A percentile compares a stretch with the other conserved stretches of the same genome.
These are phyloP conservation scores for Sorex araneus DNA, from an alignment of 2,113 vertebrate species.

Conservation along the genomic window DNA sequence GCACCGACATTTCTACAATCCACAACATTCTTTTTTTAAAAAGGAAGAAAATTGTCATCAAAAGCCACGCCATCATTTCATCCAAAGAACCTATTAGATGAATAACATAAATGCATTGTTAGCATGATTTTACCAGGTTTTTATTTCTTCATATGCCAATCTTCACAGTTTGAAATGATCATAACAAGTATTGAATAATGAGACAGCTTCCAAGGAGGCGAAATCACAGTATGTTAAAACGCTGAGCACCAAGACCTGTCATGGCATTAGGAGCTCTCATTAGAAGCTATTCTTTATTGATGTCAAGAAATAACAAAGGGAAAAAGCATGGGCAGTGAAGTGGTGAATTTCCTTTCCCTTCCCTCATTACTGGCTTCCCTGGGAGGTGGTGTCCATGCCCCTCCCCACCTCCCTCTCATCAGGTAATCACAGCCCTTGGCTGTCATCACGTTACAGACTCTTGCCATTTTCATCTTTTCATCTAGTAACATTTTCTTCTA, in stretches of 20 bases:
- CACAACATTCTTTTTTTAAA: background rate
- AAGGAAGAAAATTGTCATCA: constrained; percentile 3
- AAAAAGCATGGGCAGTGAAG: background rate
- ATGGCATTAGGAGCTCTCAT: background rate
- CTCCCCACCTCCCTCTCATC: background rate
- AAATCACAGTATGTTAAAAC: background rate
- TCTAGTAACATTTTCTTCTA: background rate
- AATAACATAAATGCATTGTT: constrained; percentile 52
- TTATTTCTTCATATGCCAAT: constrained; percentile 34
- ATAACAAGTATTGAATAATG: constrained; percentile 50
- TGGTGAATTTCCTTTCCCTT: background rate
- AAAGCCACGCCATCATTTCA: background rate
- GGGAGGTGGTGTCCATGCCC: background rate
- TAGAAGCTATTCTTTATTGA: constrained; percentile 55
- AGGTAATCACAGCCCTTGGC: background rate
- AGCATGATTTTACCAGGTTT: constrained; percentile 52
- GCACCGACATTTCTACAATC: background rate
- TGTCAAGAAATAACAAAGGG: background rate
- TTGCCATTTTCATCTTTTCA: background rate
- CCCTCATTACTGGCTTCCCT: constrained; percentile 18
- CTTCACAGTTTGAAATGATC: constrained; percentile 49
- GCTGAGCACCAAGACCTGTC: background rate
- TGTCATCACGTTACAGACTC: background rate
- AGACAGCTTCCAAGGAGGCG: background rate
- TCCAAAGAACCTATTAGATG: constrained; percentile 24